Evolutionary conservation across 2,888 invertebrate genomes (phyloP).

Genomic region (Caenorhabditis angaria): DNA sequence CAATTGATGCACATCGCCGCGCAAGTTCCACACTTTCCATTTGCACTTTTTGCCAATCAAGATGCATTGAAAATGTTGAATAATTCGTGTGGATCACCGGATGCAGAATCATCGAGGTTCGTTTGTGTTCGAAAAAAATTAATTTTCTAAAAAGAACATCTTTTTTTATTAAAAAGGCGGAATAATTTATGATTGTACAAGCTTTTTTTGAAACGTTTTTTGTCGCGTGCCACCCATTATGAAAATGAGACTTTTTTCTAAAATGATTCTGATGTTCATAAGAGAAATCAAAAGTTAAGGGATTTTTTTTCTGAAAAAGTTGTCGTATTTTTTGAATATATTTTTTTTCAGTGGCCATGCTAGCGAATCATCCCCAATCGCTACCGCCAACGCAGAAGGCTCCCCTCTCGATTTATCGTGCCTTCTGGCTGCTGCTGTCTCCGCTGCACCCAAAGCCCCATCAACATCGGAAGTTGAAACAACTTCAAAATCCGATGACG

Average conservation of each 20-base stretch:
- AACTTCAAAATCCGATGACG: conserved; percentile 58
- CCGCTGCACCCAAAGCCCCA: conserved; percentile 25
- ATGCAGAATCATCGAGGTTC: conserved; percentile 39
- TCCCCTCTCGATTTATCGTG: conserved; percentile 38
- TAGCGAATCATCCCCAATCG: conserved; percentile 43
- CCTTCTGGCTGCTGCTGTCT: conserved; percentile 3
- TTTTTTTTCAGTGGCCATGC: conserved; percentile 47
- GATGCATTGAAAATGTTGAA: conserved; percentile 33
- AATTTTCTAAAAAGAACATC: too few relatives aligned
- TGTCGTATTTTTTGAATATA: too few relatives aligned
- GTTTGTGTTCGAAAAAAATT: too few relatives aligned
- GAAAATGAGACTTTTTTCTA: neutral
- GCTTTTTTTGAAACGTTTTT: too few relatives aligned
- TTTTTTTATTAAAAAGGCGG: neutral
- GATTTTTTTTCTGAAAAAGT: too few relatives aligned
- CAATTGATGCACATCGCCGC: conserved; percentile 45
- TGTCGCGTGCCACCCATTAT: neutral
- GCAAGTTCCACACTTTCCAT: conserved; percentile 25
- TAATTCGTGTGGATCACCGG: conserved; percentile 19
- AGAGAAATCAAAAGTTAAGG: neutral
- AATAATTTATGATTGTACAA: neutral
- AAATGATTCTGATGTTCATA: neutral
- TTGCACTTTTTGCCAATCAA: conserved; percentile 26
- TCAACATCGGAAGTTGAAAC: conserved; percentile 40
- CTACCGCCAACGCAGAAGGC: neutral